These are phyloP conservation scores for Melanotaenia duboulayi DNA, from an alignment of 2,113 vertebrate species.

Conservation along the genomic window DNA sequence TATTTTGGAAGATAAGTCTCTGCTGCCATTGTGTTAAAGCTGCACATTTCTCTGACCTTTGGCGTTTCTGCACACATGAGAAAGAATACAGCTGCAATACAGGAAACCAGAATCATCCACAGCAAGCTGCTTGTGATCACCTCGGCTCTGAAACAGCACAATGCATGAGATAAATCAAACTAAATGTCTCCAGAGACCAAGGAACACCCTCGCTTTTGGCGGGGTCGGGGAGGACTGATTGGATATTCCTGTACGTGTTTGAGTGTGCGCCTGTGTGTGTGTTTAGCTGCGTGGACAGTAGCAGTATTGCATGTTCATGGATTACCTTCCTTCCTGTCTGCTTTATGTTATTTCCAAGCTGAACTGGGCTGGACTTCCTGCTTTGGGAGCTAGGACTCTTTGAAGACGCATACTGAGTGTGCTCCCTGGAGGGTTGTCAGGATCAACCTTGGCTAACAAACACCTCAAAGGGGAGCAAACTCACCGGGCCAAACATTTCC, in stretches of 20 bases:
- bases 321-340: constrained; percentile 84
- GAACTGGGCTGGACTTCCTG: constrained; percentile 81
- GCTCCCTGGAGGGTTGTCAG: constrained; percentile 71
- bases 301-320: constrained; percentile 74
- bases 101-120: constrained; percentile 58
- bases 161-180: constrained; percentile 66
- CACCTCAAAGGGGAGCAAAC: constrained; percentile 67
- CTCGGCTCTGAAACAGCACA: constrained; percentile 14
- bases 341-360: constrained; percentile 74
- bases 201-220: constrained; percentile 52
- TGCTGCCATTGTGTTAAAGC: constrained; percentile 1
- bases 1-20: constrained; percentile 39
- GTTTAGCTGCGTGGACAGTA: constrained; percentile 53
- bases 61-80: constrained; percentile 20
- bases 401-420: constrained; percentile 75
- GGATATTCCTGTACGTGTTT: constrained; percentile 7
- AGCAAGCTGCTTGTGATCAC: constrained; percentile 39
- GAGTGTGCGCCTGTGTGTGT: constrained; percentile 39
- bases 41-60: constrained; percentile 28
- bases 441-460: constrained; percentile 72
- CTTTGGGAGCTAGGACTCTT: constrained; percentile 71
- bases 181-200: constrained; percentile 36
- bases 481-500: constrained; percentile 68
- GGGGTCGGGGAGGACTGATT: constrained; percentile 54
- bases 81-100: constrained; percentile 13